Percentiles rank a stretch among this genome's conserved stretches.
Evolutionary conservation across 2,888 invertebrate genomes (phyloP).

Genomic region (Ophioninae sp.): DNA sequence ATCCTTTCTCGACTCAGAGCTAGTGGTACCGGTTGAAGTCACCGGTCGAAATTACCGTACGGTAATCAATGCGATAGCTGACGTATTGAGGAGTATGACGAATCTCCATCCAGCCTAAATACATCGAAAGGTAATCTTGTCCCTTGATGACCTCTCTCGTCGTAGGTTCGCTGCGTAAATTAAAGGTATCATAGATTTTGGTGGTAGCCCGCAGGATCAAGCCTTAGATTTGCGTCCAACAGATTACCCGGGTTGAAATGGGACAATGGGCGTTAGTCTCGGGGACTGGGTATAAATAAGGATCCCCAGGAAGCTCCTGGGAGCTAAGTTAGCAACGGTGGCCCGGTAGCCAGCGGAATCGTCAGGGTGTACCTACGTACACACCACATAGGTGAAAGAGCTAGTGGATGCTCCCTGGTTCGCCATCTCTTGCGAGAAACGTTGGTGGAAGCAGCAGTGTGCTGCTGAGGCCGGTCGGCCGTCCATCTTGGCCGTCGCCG

Average conservation of each 20-base stretch:
- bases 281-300: conserved; percentile 80
- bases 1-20: too few species aligned
- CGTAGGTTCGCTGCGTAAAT: conserved; percentile 72
- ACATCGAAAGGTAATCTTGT: conserved; percentile 22
- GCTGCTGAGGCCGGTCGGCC: conserved; percentile 78
- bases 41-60: too few species aligned
- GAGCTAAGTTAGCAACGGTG: conserved; percentile 68
- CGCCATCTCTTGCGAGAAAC: conserved; percentile 61
- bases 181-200: conserved; percentile 81
- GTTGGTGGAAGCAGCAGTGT: conserved; percentile 71
- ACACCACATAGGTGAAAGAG: conserved; percentile 53
- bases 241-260: conserved; percentile 80
- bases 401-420: conserved; percentile 47
- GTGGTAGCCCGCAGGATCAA: conserved; percentile 81
- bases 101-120: conserved; percentile 4
- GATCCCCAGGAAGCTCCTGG: conserved; percentile 79
- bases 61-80: too few species aligned
- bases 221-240: conserved; percentile 81
- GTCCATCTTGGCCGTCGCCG: conserved; percentile 81
- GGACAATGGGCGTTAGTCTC: conserved; percentile 81
- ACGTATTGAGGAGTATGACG: conserved; percentile 11
- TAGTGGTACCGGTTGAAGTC: too few species aligned
- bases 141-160: conserved; percentile 41
- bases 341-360: conserved; percentile 46
- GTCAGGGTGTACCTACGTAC: conserved; percentile 52